A percentile compares a stretch with the other conserved stretches of the same genome.
Conservation (phyloP, 2,888 invertebrate genomes). For the Calameuta pallipes region DNA sequence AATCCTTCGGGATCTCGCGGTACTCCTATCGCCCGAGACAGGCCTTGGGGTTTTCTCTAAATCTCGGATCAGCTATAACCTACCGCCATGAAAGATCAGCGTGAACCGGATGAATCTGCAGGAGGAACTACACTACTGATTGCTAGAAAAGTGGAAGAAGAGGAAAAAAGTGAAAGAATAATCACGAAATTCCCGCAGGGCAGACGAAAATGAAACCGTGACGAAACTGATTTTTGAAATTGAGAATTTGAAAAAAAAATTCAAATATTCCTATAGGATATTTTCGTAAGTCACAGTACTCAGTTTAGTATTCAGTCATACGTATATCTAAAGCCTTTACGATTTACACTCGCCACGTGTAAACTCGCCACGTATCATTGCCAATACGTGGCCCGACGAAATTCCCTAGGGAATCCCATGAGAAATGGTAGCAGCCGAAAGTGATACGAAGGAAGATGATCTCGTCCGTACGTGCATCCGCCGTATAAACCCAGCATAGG, state of each 20-base stretch:
- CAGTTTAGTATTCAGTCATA: not conserved
- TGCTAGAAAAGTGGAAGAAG: not conserved
- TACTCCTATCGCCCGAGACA: slow-evolving; percentile 18
- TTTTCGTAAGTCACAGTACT: not conserved
- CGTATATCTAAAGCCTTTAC: not conserved
- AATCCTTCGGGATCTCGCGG: slow-evolving; percentile 15
- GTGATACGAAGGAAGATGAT: too few relatives aligned
- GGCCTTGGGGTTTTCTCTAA: slow-evolving; percentile 9
- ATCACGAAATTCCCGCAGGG: not conserved
- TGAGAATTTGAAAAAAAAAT: not conserved
- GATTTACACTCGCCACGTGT: not conserved
- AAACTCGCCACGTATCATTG: too few relatives aligned
- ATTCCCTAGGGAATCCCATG: too few relatives aligned
- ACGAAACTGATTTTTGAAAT: not conserved
- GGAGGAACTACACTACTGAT: not conserved
- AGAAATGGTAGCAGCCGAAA: too few relatives aligned
- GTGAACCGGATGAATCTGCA: not conserved
- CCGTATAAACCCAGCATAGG: too few relatives aligned
- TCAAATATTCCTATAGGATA: not conserved
- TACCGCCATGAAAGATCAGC: too few relatives aligned
- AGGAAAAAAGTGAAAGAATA: not conserved
- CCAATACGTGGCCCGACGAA: too few relatives aligned
- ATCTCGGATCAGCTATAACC: too few relatives aligned
- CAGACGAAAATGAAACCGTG: not conserved
- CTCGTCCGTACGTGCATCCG: too few relatives aligned